Evolutionary conservation across 2,888 invertebrate species (phyloP), one percentile per base, ranked within the genome.

Genomic region (Microdon myrmicae): DNA sequence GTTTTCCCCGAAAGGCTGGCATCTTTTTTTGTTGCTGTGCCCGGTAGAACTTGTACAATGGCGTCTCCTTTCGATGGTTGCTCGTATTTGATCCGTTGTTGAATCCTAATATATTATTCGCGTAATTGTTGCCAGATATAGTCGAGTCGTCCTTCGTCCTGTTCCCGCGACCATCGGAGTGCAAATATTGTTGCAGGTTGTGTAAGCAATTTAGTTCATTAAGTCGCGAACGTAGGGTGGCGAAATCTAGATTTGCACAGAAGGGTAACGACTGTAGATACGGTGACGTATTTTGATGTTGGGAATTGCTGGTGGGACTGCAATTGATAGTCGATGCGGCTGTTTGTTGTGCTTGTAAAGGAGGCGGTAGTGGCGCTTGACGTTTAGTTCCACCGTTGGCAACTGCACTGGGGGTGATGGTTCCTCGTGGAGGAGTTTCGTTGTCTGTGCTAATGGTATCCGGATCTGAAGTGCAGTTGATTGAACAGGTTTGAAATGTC

Each of bases 401-500:
- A n/a, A n/a, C n/a, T n/a, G n/a, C n/a, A n/a, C n/a, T n/a, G n/a
- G n/a, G n/a, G 67, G 72, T 75, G 47, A 74, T 73, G 31, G 77
- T 71, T 55, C 72, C 68, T 37, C 74, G 70, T 55, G 73, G 70
- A 51, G 75, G 70, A 56, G 74, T 75, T 59, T 78, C 77, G 70
- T 73, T 75, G 51, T 69, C 75, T 67, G 73, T 72, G 60, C 78
- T 75, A 37, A 75, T 70, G 17, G 75, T 77, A 67, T 78, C 79
- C 38, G 75, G 74, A 59, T 78, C 76, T 70, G 75, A 74, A 37
- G 76, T 74, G 69, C 79, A 79, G 61, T 73, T 75, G 48, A 78
- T 78, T 70, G 87, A 86, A 83, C 87, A 88, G 83, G 86, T 86
- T 73, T 88, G 88, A 54, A 89, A 81, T 71, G 87, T 88, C 89